Percentiles rank a stretch among this genome's conserved stretches.
Conservation (phyloP, 2,113 vertebrate genomes). For the Myrmecophaga tridactyla region DNA sequence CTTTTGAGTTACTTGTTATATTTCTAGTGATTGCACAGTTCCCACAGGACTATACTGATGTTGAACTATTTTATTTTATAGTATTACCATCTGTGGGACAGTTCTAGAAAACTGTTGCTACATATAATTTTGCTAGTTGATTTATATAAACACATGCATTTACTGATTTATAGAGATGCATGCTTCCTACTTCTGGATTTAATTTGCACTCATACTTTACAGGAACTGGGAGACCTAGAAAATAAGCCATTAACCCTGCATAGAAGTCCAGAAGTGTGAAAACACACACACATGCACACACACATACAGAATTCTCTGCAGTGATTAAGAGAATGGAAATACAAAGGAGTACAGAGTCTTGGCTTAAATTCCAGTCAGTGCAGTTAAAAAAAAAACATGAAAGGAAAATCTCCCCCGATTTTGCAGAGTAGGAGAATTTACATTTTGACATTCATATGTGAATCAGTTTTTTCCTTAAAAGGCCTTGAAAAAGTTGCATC, state of each 20-base stretch:
- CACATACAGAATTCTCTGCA: neutral
- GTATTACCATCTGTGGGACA: neutral
- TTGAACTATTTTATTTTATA: neutral
- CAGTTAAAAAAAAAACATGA: neutral
- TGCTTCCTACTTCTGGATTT: neutral
- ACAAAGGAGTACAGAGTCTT: conserved; percentile 54
- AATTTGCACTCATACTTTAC: conserved; percentile 13
- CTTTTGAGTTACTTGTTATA: neutral
- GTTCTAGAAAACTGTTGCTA: conserved; percentile 44
- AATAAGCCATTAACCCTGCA: neutral
- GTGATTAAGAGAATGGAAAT: conserved; percentile 63
- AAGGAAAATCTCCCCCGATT: neutral
- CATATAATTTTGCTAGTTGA: neutral
- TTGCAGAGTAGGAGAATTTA: neutral
- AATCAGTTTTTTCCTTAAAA: neutral
- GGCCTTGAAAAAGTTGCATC: neutral
- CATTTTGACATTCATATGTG: neutral
- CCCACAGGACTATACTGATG: neutral
- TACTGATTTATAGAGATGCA: neutral
- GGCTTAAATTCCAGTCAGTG: conserved; percentile 41
- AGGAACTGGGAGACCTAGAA: neutral
- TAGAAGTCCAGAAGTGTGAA: neutral
- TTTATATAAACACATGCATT: neutral
- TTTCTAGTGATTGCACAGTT: neutral
- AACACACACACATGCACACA: neutral